A percentile compares a stretch with the other conserved stretches of the same genome.
Evolutionary conservation across 2,797 vertebrate genomes (phyloP).

Genomic region (Cuniculus paca): DNA sequence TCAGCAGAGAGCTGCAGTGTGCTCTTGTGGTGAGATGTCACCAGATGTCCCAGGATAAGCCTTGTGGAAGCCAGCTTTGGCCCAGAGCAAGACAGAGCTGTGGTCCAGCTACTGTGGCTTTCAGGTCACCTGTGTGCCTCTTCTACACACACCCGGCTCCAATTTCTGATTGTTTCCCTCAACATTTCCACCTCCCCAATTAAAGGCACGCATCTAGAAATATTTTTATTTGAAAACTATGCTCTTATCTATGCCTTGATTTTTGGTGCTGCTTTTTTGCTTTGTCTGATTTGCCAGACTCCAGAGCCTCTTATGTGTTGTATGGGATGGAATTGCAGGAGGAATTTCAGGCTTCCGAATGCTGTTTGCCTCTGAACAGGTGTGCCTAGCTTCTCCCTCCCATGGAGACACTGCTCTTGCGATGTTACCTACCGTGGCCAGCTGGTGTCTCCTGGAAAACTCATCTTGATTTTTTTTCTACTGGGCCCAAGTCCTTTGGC

Average conservation of each 20-base stretch:
- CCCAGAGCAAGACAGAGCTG: neutral
- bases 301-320: neutral
- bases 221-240: neutral
- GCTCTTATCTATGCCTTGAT: neutral
- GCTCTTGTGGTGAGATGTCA: neutral
- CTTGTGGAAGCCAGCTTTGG: neutral
- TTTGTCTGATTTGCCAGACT: neutral
- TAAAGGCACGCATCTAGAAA: neutral
- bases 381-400: neutral
- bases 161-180: neutral
- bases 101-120: neutral
- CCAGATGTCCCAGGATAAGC: neutral
- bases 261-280: neutral
- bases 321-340: neutral
- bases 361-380: neutral
- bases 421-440: neutral
- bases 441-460: neutral
- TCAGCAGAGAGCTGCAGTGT: neutral
- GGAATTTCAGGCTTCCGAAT: neutral
- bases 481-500: neutral
- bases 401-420: neutral
- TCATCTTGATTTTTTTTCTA: neutral
- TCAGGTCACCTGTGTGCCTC: neutral
- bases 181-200: accelerated
- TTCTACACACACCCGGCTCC: neutral